Conservation (phyloP, 2,797 vertebrate species). For the Atherinosoma microstoma region DNA sequence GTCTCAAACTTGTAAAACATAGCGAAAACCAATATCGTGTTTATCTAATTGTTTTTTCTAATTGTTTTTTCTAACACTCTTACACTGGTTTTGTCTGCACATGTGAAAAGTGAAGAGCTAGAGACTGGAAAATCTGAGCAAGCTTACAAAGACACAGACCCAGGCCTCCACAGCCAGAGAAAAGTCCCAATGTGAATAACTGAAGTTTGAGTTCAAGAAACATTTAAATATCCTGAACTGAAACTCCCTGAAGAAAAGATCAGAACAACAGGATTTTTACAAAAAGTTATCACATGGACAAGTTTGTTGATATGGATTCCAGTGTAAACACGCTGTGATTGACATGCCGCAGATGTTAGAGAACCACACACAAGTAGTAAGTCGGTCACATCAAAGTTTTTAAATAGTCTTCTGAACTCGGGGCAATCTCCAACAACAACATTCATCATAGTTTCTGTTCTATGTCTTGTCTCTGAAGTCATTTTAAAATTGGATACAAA, state of each 20-base stretch:
- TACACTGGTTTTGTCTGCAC: conserved; percentile 19
- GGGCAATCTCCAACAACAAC: too few relatives aligned
- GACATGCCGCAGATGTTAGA: conserved; percentile 46
- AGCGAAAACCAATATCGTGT: neutral
- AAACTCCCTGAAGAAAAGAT: neutral
- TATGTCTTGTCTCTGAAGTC: neutral
- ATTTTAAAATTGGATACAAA: neutral
- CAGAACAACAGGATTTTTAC: neutral
- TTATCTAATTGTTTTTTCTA: neutral
- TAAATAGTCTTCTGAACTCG: neutral
- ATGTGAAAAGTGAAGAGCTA: neutral
- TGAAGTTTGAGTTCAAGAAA: neutral
- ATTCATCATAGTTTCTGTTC: neutral
- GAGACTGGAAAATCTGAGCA: neutral
- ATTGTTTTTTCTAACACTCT: conserved; percentile 1
- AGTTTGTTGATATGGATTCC: too few relatives aligned
- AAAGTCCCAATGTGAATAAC: neutral
- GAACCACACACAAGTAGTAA: conserved; percentile 12
- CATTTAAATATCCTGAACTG: neutral
- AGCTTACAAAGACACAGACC: neutral
- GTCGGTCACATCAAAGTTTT: neutral
- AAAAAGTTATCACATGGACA: too few relatives aligned
- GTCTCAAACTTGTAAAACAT: neutral
- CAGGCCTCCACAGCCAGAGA: neutral
- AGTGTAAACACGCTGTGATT: conserved; percentile 31